Base-by-base conservation (phyloP, 2,888 invertebrate species). In the Aricia artaxerxes region DNA sequence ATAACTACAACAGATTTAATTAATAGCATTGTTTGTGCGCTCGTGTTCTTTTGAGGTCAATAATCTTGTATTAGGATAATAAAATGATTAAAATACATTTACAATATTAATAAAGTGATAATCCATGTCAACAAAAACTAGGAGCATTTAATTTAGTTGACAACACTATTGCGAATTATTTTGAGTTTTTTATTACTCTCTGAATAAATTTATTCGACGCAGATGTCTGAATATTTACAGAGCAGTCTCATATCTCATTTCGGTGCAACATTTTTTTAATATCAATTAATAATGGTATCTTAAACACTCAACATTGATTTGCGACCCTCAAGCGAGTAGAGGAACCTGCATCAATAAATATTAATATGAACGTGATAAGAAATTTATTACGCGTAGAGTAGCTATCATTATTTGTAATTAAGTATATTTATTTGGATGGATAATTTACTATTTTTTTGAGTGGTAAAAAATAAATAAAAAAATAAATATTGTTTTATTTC, bases 201-300 rank as follows among this genome's bases (percentile, higher is more conserved):
- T 9, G 31, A 75, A 75, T 75, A 31, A 75, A 75, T 75, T 75
- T 24, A 75, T 75, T 49, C 49, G 24, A 13, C 31, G 35, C 53
- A 53, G 76, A 76, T 76, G 76, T 75, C 40, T 7, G 75, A 75
- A 49, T 75, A 75, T 75, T 24, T 75, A 61, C 61, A 61, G 9
- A 53, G 35, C 75, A 31, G 11, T 31, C 75, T 53, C 9, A 24
- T 75, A 75, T 31, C 9, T 49, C 49, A 53, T 75, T 31, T 53
- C 31, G 44, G 11, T 57, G 76, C 76, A 76, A 76, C 57, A 76
- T 57, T 75, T 75, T 75, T 35, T 75, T 9, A 49, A 13, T 53
- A 31, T 7, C 76, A 76, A 76, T 57, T 76, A 76, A 57, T 76
- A 76, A 35, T 76, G 44, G 49, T 75, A 76, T 76, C 35, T 76